Conservation (phyloP, 1,140 invertebrate species). For the Brachionus asplanchnoidis region DNA sequence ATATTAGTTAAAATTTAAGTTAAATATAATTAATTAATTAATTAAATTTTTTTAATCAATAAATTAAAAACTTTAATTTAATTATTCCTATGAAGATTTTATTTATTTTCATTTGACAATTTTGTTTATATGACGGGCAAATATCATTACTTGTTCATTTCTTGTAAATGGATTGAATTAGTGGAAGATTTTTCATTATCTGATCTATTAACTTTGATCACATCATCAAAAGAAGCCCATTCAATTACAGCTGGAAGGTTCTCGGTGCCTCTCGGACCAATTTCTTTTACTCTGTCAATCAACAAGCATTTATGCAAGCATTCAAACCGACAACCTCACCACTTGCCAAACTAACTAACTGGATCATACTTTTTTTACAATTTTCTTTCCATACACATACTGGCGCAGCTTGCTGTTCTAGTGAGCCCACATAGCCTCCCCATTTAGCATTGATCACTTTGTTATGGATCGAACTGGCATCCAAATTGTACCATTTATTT, state of each 20-base stretch:
- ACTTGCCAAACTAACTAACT: slow-evolving; percentile 65
- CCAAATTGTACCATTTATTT: not conserved
- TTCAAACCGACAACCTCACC: slow-evolving; percentile 71
- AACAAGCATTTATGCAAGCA: slow-evolving; percentile 63
- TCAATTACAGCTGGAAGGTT: not conserved
- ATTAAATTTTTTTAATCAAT: too few relatives aligned
- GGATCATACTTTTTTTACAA: slow-evolving; percentile 58
- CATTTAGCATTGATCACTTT: slow-evolving; percentile 64
- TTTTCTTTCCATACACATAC: slow-evolving; percentile 62
- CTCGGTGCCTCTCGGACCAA: slow-evolving; percentile 49
- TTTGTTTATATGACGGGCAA: too few relatives aligned
- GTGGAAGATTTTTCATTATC: not conserved
- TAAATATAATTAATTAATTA: too few relatives aligned
- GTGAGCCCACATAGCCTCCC: slow-evolving; percentile 77
- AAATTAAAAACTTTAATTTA: too few relatives aligned
- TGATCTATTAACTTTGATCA: not conserved
- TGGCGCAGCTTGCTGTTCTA: slow-evolving; percentile 62
- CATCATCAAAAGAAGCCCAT: slow-evolving; percentile 37
- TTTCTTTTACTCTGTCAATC: slow-evolving; percentile 63
- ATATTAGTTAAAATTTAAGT: too few relatives aligned
- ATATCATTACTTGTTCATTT: slow-evolving; percentile 24
- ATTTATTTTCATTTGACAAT: too few relatives aligned
- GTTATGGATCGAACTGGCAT: slow-evolving; percentile 5
- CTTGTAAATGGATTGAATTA: not conserved
- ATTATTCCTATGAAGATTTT: too few relatives aligned